Base-by-base conservation (phyloP, 2,888 invertebrate genomes). In the Xylocampa areola region DNA sequence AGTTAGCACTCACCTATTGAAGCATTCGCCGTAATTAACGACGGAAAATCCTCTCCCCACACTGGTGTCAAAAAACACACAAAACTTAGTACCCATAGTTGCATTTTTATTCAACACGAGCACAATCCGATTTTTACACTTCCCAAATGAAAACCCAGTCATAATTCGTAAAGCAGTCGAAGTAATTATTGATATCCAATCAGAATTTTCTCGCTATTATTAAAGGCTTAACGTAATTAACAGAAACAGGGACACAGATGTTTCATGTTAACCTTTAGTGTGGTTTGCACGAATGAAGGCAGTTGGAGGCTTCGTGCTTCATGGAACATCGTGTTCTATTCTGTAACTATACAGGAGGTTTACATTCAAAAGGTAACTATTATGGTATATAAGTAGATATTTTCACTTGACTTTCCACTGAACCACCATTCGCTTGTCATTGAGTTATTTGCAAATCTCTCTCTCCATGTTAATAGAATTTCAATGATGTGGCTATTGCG, bases 11-110 rank as follows among this genome's bases (percentile, higher is more conserved):
- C 89, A 97, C 97, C 97, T 82, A 97, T 94, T 0, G 96, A 96
- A 4, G 96, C 96, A 85, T 97, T 97, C 10, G 96, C 95, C 7
- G 95, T 96, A 1, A 96, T 94, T 65, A 97, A 88, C 0, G 97
- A 96, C 2, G 97, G 96, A 87, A 96, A 96, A 73, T 96, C 96
- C 84, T 96, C 95, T n/a, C 81, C 85, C 1, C 33, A 59, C 33
- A 79, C 87, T 7, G 67, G 53, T 49, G 74, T 63, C 54, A 83
- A 71, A 32, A 85, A 45, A 77, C 65, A 84, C 27, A 86, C 47
- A 11, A 85, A 62, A 52, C 77, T 55, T 27, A 82, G 35, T 35
- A 80, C 16, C 84, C 86, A 89, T 80, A 81, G 25, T 68, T 73
- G 77, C 91, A 92, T 94, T 62, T 81, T 89, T 59, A 58, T 41